phyloP scores from a whole-genome alignment of 1,140 invertebrate species.

The Psilanteris sp. region DNA sequence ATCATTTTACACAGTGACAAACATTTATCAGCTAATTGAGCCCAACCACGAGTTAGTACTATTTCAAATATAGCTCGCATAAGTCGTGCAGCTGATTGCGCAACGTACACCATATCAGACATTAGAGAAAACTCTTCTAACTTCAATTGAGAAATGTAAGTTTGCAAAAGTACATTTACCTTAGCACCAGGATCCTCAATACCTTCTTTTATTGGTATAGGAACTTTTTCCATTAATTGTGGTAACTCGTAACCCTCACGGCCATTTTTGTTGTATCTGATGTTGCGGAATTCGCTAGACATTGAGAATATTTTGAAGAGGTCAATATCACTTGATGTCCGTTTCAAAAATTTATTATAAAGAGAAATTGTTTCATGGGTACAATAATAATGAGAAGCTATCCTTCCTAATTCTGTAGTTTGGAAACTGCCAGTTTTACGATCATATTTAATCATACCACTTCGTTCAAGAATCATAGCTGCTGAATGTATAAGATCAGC shows the following conservation, averaged over 20 bases:
- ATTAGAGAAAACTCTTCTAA: conserved; percentile 98
- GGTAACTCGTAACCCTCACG: conserved; percentile 99
- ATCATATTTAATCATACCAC: conserved; percentile 97
- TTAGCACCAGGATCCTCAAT: conserved; percentile 99
- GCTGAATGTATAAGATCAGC: conserved; percentile 99
- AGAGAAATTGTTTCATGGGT: conserved; percentile 97
- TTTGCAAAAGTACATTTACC: conserved; percentile 96
- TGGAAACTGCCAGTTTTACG: conserved; percentile 96
- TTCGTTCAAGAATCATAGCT: conserved; percentile 93
- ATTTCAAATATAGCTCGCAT: conserved; percentile 99
- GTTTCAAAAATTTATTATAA: conserved; percentile 98
- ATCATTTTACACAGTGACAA: conserved; percentile 99
- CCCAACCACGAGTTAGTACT: conserved; percentile 94
- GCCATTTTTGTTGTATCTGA: conserved; percentile 90
- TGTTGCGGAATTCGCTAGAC: conserved; percentile 96
- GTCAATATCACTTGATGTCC: conserved; percentile 98
- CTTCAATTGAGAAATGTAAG: conserved; percentile 99
- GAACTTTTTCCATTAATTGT: conserved; percentile 98
- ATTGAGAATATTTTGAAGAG: conserved; percentile 99
- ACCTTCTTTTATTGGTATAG: conserved; percentile 99
- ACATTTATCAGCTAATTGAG: conserved; percentile 97
- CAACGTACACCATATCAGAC: conserved; percentile 99
- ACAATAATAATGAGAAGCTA: conserved; percentile 99
- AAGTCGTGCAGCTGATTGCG: conserved; percentile 96
- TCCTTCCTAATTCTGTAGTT: conserved; percentile 95